A percentile compares a stretch with the other conserved stretches of the same genome.
phyloP scores from a whole-genome alignment of 2,888 invertebrate genomes.

The Aethes cnicana region DNA sequence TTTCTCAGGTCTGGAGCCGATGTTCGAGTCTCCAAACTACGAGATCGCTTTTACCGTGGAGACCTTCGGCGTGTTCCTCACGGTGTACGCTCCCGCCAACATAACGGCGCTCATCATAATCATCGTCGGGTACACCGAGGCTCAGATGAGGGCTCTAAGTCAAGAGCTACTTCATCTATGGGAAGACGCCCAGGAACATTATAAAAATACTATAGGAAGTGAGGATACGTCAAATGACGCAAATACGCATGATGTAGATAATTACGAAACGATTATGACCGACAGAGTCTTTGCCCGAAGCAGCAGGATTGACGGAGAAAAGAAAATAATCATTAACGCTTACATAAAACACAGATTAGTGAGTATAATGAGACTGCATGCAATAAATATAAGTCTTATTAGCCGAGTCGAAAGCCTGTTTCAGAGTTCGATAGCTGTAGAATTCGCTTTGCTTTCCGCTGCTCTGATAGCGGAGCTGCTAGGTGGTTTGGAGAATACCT shows the following conservation, averaged over 20 bases:
- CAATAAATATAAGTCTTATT: conserved; percentile 43
- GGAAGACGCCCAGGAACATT: conserved; percentile 36
- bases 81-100: conserved; percentile 46
- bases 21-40: conserved; percentile 54
- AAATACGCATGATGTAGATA: no score
- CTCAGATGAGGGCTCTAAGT: conserved; percentile 54
- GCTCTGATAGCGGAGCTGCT: conserved; percentile 56
- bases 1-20: conserved; percentile 55
- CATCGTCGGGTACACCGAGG: conserved; percentile 53
- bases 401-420: conserved; percentile 47
- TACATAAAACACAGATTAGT: conserved; percentile 44
- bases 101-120: conserved; percentile 50
- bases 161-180: conserved; percentile 50
- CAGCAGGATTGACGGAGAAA: no score
- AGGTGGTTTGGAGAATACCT: conserved; percentile 57
- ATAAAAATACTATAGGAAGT: conserved; percentile 4
- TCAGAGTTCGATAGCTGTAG: conserved; percentile 49
- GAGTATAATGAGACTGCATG: conserved; percentile 47
- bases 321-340: conserved; percentile 42
- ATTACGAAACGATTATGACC: no score
- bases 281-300: not conserved
- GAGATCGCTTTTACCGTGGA: conserved; percentile 46
- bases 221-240: conserved; percentile 21
- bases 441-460: conserved; percentile 47
- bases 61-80: conserved; percentile 37